Conservation (phyloP, 1,140 invertebrate species). For the Odontomachus brunneus region DNA sequence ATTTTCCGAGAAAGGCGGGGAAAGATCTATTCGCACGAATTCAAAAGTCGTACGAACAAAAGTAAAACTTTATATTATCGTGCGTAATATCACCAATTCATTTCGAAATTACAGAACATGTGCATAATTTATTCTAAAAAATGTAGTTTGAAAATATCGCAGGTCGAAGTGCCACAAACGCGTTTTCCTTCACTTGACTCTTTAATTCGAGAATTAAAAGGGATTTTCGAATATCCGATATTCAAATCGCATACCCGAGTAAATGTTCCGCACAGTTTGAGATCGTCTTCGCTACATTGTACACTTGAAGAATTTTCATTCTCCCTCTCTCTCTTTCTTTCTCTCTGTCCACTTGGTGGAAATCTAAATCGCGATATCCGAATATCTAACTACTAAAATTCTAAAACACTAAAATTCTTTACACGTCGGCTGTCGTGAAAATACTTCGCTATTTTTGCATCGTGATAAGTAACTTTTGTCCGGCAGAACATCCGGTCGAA, state of each 20-base stretch:
- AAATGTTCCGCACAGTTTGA: conserved; percentile 44
- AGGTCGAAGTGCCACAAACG: not conserved
- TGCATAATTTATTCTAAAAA: not conserved
- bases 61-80: not conserved
- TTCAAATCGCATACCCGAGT: conserved; percentile 6
- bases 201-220: conserved; percentile 12
- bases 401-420: no score
- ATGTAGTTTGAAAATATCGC: not conserved
- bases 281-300: not conserved
- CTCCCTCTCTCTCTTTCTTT: not conserved
- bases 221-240: not conserved
- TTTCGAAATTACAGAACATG: not conserved
- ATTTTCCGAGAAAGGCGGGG: not conserved
- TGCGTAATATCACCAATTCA: not conserved
- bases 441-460: not conserved
- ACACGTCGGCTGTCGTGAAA: not conserved
- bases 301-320: not conserved
- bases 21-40: not conserved
- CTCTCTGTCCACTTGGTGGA: not conserved
- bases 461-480: not conserved
- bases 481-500: not conserved
- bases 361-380: conserved; percentile 23
- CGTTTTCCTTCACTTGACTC: conserved; percentile 33
- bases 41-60: not conserved
- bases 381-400: conserved; percentile 10